Conservation (phyloP, 2,888 invertebrate species). For the Tinea trinotella region DNA sequence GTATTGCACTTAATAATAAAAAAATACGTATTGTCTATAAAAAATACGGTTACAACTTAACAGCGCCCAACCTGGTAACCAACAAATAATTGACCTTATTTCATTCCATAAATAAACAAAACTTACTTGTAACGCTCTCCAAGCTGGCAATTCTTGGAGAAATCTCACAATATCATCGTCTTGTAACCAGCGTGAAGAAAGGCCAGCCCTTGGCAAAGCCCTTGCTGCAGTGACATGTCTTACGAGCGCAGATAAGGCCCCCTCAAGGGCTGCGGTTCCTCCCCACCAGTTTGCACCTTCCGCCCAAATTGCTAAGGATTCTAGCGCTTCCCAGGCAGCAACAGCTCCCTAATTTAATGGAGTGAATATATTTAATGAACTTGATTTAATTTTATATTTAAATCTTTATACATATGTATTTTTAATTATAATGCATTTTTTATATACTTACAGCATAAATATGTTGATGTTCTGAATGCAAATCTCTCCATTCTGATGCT, state of each 20-base stretch:
- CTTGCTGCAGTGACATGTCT: conserved; percentile 31
- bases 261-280: conserved; percentile 32
- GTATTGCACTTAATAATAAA: too few relatives aligned
- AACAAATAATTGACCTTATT: too few relatives aligned
- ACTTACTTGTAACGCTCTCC: conserved; percentile 28
- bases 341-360: conserved; percentile 10
- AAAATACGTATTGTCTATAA: too few relatives aligned
- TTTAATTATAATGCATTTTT: too few relatives aligned
- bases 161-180: conserved; percentile 96
- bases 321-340: conserved; percentile 33
- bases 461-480: background rate
- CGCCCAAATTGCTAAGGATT: conserved; percentile 29
- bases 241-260: conserved; percentile 32
- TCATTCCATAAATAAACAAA: background rate
- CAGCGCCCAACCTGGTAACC: too few relatives aligned
- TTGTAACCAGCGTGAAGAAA: conserved; percentile 79
- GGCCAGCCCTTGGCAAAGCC: conserved; percentile 26
- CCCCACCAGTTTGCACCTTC: conserved; percentile 36
- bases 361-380: too few relatives aligned
- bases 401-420: too few relatives aligned
- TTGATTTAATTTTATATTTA: too few relatives aligned
- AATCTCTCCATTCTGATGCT: conserved; percentile 1
- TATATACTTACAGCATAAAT: background rate
- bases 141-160: conserved; percentile 78
- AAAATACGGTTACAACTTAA: too few relatives aligned